phyloP scores from a whole-genome alignment of 2,797 vertebrate species.

The Esox lucius region DNA sequence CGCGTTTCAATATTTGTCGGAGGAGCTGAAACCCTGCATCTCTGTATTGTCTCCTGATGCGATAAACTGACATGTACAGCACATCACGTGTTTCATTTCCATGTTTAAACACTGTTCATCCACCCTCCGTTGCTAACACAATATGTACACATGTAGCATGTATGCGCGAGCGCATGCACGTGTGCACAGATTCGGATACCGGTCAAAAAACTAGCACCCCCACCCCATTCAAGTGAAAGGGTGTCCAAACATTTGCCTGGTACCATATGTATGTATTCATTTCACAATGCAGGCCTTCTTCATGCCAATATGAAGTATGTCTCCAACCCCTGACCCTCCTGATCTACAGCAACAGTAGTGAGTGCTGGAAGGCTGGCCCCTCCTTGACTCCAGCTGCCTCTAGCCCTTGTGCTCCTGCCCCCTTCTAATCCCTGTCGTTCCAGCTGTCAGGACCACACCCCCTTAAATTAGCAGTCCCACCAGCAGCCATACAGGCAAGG shows the following conservation, averaged over 20 bases:
- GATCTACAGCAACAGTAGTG: slow-evolving; percentile 9
- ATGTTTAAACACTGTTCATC: too few species aligned
- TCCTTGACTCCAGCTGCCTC: slow-evolving; percentile 50
- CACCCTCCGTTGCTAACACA: too few species aligned
- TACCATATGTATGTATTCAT: background rate
- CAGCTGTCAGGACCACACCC: slow-evolving; percentile 74
- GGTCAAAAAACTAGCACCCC: too few species aligned
- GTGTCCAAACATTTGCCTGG: too few species aligned
- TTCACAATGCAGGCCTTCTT: background rate
- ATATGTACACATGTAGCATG: too few species aligned
- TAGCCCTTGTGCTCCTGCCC: slow-evolving; percentile 50
- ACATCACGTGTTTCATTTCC: too few species aligned
- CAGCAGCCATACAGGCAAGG: slow-evolving; percentile 41
- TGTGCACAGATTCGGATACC: too few species aligned
- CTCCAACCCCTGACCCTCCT: background rate
- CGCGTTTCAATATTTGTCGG: background rate
- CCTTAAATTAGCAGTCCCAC: slow-evolving; percentile 39
- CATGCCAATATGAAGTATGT: background rate
- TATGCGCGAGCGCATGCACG: too few species aligned
- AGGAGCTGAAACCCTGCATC: too few species aligned
- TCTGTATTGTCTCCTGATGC: too few species aligned
- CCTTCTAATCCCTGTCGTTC: slow-evolving; percentile 68
- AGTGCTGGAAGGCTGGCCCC: slow-evolving; percentile 44
- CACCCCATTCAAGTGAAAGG: too few species aligned
- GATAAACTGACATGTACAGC: too few species aligned